Evolutionary conservation across 2,888 invertebrate genomes (phyloP).

Genomic region (Hydraecia micacea): DNA sequence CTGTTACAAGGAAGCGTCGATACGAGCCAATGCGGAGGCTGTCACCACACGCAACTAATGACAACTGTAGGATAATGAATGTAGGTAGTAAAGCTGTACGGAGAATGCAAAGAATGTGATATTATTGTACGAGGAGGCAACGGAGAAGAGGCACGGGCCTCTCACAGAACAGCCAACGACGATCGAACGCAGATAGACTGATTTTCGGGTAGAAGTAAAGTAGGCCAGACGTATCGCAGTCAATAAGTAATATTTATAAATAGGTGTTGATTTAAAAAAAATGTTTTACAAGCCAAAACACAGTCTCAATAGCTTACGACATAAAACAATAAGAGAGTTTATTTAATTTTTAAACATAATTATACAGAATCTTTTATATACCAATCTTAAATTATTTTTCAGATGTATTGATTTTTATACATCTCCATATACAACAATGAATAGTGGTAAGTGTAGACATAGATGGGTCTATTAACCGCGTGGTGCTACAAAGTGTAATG

Average conservation of each 20-base stretch:
- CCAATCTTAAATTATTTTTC: conserved; percentile 89
- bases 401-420: conserved; percentile 90
- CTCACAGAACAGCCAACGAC: conserved; percentile 82
- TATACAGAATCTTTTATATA: conserved; percentile 90
- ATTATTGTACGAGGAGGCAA: conserved; percentile 85
- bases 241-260: conserved; percentile 83
- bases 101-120: conserved; percentile 87
- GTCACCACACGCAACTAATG: conserved; percentile 55
- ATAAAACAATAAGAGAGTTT: conserved; percentile 88
- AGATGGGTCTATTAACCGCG: conserved; percentile 90
- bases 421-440: conserved; percentile 89
- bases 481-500: conserved; percentile 90
- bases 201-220: conserved; percentile 88
- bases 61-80: conserved; percentile 63
- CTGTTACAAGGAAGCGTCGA: conserved; percentile 56
- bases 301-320: conserved; percentile 87
- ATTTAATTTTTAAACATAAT: conserved; percentile 89
- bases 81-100: conserved; percentile 70
- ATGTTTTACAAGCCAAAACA: conserved; percentile 86
- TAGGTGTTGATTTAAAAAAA: conserved; percentile 84
- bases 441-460: conserved; percentile 88
- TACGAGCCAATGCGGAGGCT: conserved; percentile 69
- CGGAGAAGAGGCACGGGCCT: conserved; percentile 72
- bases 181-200: conserved; percentile 88
- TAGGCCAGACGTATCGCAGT: conserved; percentile 87